These are phyloP conservation scores for Mycetomoellerius zeteki DNA, from an alignment of 1,140 invertebrate genomes.

Conservation along the genomic window DNA sequence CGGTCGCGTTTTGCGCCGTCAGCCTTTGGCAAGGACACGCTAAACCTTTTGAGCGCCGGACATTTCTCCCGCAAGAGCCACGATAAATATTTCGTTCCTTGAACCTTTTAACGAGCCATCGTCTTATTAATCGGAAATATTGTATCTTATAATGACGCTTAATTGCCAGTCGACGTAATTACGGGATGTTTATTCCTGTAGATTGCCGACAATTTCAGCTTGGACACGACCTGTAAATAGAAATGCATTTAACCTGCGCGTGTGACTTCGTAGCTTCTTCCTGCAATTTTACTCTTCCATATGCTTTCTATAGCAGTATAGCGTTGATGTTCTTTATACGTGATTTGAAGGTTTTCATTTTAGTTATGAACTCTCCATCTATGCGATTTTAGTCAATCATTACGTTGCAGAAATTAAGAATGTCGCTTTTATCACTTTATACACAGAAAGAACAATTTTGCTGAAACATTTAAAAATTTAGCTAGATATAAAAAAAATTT, in stretches of 20 bases:
- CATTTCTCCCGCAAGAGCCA: constrained; percentile 7
- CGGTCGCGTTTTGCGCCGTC: constrained; percentile 62
- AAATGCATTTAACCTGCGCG: neutral
- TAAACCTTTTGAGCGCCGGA: constrained; percentile 30
- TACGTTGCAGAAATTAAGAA: neutral
- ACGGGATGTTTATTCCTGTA: constrained; percentile 39
- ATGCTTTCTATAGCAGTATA: neutral
- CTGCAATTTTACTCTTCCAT: neutral
- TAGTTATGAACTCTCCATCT: neutral
- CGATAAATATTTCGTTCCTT: constrained; percentile 58
- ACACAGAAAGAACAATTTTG: too few relatives aligned
- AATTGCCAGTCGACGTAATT: constrained; percentile 57
- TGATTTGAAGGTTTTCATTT: constrained; percentile 1
- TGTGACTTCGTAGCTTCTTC: neutral
- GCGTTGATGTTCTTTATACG: neutral
- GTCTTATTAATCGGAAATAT: constrained; percentile 39
- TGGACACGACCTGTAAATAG: constrained; percentile 16
- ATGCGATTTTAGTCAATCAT: neutral
- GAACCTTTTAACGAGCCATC: constrained; percentile 39
- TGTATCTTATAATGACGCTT: constrained; percentile 56
- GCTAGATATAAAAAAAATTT: too few relatives aligned
- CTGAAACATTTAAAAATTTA: too few relatives aligned
- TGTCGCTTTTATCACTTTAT: neutral
- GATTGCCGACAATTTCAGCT: constrained; percentile 37
- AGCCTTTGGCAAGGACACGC: constrained; percentile 65